Percentiles rank a stretch among this genome's conserved stretches.
These are phyloP conservation scores for Chrysolina americana DNA, from an alignment of 2,888 invertebrate species.

Conservation along the genomic window DNA sequence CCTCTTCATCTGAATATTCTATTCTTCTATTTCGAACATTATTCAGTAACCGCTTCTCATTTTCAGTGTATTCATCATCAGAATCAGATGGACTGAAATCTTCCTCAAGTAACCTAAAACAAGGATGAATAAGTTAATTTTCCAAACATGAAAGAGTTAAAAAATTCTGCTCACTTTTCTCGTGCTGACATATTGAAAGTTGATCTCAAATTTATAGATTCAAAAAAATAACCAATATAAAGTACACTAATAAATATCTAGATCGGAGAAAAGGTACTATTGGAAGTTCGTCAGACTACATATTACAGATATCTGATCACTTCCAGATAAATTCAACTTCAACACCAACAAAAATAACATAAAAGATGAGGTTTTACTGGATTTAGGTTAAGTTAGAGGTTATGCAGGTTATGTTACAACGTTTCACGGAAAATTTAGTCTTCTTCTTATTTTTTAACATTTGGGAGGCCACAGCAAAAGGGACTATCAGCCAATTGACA, in stretches of 20 bases:
- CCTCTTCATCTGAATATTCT: constrained; percentile 71
- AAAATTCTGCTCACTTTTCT: constrained; percentile 4
- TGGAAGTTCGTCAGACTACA: no score
- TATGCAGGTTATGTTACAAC: no score
- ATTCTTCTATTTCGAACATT: constrained; percentile 74
- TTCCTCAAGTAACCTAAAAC: constrained; percentile 28
- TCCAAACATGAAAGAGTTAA: background rate
- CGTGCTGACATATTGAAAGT: constrained; percentile 5
- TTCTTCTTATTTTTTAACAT: no score
- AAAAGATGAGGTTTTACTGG: no score
- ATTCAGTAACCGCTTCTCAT: constrained; percentile 76
- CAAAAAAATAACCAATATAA: background rate
- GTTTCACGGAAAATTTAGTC: no score
- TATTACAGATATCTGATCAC: no score
- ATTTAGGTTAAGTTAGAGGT: no score
- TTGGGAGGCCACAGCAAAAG: no score
- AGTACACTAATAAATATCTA: background rate
- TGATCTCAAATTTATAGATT: background rate
- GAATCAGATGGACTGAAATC: constrained; percentile 73
- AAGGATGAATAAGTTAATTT: no score
- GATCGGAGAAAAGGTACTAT: background rate
- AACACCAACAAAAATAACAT: no score
- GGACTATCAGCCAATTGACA: no score
- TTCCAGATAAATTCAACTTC: no score
- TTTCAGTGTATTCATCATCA: constrained; percentile 80